phyloP scores from a whole-genome alignment of 2,797 vertebrate species.

The Hippopotamyrus pictus region DNA sequence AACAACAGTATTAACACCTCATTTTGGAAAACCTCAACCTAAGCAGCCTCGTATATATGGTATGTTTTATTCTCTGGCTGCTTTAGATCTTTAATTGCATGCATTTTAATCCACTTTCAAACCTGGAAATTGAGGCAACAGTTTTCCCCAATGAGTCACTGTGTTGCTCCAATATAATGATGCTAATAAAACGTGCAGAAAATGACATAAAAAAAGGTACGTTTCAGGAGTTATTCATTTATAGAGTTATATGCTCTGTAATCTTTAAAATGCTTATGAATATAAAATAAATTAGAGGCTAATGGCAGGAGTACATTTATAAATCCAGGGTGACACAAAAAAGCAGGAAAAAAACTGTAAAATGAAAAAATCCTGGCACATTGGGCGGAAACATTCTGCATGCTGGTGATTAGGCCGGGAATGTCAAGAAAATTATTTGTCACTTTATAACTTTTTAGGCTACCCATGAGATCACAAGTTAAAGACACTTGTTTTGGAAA shows the following conservation, averaged over 20 bases:
- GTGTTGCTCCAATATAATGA: not conserved
- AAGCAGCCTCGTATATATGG: not conserved
- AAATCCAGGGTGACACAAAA: not conserved
- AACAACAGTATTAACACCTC: not conserved
- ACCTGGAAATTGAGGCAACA: not conserved
- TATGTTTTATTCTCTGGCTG: not conserved
- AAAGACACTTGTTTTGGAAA: not conserved
- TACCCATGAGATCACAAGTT: not conserved
- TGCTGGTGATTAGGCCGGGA: not conserved
- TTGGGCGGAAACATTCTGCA: not conserved
- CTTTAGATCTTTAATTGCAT: not conserved
- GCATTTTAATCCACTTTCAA: not conserved
- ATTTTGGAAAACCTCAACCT: not conserved
- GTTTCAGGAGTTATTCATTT: not conserved
- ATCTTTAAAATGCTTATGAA: not conserved
- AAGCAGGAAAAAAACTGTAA: not conserved
- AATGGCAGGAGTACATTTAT: not conserved
- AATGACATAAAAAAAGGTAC: not conserved
- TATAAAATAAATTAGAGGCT: not conserved
- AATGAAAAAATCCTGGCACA: not conserved
- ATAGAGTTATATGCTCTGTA: not conserved
- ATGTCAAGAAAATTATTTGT: not conserved
- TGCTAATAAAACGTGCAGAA: not conserved
- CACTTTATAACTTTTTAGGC: not conserved
- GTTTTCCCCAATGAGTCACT: not conserved